Evolutionary conservation across 2,113 vertebrate species (phyloP), one percentile per base, ranked within the genome.

Genomic region (Vireo altiloquus): DNA sequence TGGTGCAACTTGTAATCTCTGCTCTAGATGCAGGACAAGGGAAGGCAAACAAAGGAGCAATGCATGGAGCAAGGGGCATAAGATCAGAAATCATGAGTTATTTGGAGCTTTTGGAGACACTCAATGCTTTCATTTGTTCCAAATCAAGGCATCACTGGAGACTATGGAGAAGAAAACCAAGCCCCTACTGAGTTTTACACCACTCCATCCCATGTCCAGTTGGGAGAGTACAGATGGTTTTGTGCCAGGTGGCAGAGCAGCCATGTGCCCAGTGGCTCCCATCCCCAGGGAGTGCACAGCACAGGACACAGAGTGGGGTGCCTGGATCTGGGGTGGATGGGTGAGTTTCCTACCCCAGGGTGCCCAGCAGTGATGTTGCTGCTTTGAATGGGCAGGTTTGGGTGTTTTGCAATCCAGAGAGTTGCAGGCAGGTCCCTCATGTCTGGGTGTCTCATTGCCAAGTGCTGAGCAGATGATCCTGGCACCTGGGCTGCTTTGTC

Each of bases 1-100:
- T 91, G 94, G 96, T 84, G 89, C 84, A 86, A 69, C 33, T 94
- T 79, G 82, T 84, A 96, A 90, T 91, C 65, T 91, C 81, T 84
- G 59, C 89, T 89, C 47, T 60, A 83, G 46, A 46, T 69, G 28
- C 54, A 88, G 78, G 82, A 63, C 57, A 83, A 94, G 22, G 46
- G 47, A 90, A 85, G 61, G 64, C 70, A 95, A 94, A 87, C 60
- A 53, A 83, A 76, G 92, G 63, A 59, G 46, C 65, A 88, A 44
- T 37, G 76, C 61, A 46, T 13, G 2, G 60, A 84, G 84, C 54
- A 16, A 70, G 19, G 52, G 49, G 18, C 40, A 20, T 64, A 68
- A 33, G 52, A 92, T 63, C 90, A 92, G 76, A 87, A 86, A 89
- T 70, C 9, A 49, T 37, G 28, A 82, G 40, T 59, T 93, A 28